Evolutionary conservation across 2,797 vertebrate species (phyloP), one percentile per base, ranked within the genome.

Genomic region (Gorsachius magnificus): DNA sequence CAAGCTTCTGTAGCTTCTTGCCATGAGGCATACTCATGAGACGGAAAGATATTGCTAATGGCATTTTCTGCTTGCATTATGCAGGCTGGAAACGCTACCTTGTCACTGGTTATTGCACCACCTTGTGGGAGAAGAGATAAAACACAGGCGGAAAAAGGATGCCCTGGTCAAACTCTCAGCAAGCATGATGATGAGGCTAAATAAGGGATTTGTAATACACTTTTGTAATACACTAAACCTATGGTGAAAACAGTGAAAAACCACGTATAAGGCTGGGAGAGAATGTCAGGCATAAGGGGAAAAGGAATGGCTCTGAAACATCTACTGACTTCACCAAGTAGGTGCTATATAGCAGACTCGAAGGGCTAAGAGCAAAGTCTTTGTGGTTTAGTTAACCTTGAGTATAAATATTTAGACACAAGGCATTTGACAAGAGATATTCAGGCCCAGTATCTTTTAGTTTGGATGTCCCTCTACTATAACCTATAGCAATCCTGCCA

Each of bases 91-190:
- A 75, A 22, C 1, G 15, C 8, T 35, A 14, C 61, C 33, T 75
- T 92, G 48, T 53, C 36, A 10, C 58, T 75, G 77, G 3, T 36
- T 86, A 48, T 79, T 78, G 89, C 96, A 89, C 93, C 94, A 95
- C 53, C 94, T 82, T 60, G 94, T 92, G 96, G 93, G 58, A 58
- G 33, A 83, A 74, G 18, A 36, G 36, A 29, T 24, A 45, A 63
- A 48, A 72, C 36, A 22, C 26, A 22, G 33, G 16, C 26, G 3
- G 41, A 9, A 13, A 77, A 68, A 26, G 15, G 61, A 51, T n/a
- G 29, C 36, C 25, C 25, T 26, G 1, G 11, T 51, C 45, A 6
- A 43, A 57, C 28, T 74, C 57, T 51, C 56, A 77, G 43, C 20
- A 38, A 60, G 18, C 15, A 8, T 38, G 25, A 35, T 13, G 22